A percentile compares a stretch with the other conserved stretches of the same genome.
phyloP scores from a whole-genome alignment of 2,888 invertebrate genomes.

The Schrankia costaestrigalis region DNA sequence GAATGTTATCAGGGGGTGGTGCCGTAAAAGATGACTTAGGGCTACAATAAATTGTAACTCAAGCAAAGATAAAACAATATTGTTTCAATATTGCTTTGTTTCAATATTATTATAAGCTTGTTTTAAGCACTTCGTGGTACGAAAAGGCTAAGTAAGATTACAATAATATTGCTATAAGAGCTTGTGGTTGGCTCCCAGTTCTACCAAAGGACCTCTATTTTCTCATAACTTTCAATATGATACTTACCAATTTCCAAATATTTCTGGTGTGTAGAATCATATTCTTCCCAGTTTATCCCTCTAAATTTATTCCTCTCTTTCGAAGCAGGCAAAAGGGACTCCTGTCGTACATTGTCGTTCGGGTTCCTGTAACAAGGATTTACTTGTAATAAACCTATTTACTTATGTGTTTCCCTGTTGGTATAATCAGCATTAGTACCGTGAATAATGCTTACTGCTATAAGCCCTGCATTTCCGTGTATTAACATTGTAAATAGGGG shows the following conservation, averaged over 20 bases:
- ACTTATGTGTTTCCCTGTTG: constrained; percentile 2
- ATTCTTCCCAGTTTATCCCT: constrained; percentile 93
- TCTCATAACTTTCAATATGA: no score
- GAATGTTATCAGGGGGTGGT: no score
- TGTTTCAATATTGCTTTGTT: no score
- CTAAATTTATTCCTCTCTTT: constrained; percentile 92
- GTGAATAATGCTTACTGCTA: background rate
- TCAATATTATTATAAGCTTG: no score
- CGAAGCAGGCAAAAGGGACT: constrained; percentile 87
- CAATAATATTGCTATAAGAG: no score
- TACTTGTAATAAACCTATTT: constrained; percentile 17
- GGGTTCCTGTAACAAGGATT: constrained; percentile 84
- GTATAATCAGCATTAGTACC: constrained; percentile 4
- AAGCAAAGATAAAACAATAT: no score
- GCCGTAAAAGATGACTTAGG: no score
- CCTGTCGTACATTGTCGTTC: constrained; percentile 90
- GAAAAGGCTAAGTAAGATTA: no score
- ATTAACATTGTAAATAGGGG: constrained; percentile 3
- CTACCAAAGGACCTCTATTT: no score
- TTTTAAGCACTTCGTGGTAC: no score
- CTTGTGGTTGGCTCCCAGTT: no score
- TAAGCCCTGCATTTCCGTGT: background rate
- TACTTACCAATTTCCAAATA: constrained; percentile 94
- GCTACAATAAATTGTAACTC: no score
- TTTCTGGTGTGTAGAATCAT: constrained; percentile 95